Evolutionary conservation across 2,113 vertebrate genomes (phyloP).

Genomic region (Brachypteracias leptosomus): DNA sequence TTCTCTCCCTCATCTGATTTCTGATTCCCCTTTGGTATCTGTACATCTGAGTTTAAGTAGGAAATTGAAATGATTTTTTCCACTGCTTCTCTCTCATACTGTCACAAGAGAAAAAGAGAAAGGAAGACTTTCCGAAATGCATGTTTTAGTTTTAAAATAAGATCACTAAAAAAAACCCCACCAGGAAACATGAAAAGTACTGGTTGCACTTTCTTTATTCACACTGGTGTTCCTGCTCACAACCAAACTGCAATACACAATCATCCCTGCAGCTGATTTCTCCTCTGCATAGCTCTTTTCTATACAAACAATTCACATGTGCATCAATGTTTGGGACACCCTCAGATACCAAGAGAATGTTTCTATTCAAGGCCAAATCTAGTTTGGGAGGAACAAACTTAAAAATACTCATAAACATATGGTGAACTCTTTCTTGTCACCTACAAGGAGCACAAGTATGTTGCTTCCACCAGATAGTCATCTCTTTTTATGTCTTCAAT

Average conservation of each 20-base stretch:
- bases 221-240: background rate
- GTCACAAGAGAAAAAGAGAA: background rate
- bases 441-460: background rate
- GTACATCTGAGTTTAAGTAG: background rate
- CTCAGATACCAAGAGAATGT: background rate
- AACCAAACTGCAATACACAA: background rate
- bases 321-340: background rate
- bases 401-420: background rate
- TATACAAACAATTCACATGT: background rate
- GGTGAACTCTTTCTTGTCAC: background rate
- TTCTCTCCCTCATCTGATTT: background rate
- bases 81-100: background rate
- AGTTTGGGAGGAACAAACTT: background rate
- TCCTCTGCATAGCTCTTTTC: background rate
- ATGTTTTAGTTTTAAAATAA: background rate
- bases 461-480: background rate
- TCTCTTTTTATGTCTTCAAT: background rate
- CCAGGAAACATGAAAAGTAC: background rate
- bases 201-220: background rate
- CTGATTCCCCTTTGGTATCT: background rate
- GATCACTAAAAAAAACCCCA: background rate
- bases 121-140: background rate
- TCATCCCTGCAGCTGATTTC: background rate
- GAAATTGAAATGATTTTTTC: conserved; percentile 8
- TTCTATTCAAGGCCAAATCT: background rate